Conservation (phyloP, 2,113 vertebrate genomes). For the Aythya baeri region DNA sequence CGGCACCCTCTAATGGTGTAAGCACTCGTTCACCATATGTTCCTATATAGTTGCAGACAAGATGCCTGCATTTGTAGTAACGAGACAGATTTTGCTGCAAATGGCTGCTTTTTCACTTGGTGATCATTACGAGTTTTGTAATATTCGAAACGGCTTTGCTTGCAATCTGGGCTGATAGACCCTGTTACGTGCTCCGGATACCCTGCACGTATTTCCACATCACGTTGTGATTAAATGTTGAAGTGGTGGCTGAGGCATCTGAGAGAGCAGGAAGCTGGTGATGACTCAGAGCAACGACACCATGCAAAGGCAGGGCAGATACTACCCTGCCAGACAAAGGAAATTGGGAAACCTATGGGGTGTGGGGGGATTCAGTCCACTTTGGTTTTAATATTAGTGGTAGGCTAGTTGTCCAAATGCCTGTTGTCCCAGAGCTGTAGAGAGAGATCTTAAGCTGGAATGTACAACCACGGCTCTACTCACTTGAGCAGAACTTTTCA, state of each 20-base stretch:
- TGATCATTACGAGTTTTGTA: neutral
- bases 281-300: neutral
- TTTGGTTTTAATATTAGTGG: neutral
- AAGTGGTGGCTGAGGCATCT: neutral
- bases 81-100: neutral
- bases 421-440: neutral
- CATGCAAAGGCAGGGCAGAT: neutral
- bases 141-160: neutral
- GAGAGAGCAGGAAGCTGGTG: neutral
- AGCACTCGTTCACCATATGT: rapidly evolving
- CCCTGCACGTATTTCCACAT: neutral
- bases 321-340: rapidly evolving
- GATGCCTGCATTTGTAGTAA: neutral
- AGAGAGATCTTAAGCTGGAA: neutral
- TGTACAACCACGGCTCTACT: neutral
- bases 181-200: neutral
- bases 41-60: rapidly evolving
- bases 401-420: neutral
- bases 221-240: neutral
- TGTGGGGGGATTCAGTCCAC: neutral
- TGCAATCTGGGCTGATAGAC: neutral
- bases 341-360: neutral
- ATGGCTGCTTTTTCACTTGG: neutral
- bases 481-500: neutral
- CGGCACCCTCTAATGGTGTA: conserved; percentile 51